phyloP scores from a whole-genome alignment of 2,113 vertebrate species.

The Muntiacus muntjak region DNA sequence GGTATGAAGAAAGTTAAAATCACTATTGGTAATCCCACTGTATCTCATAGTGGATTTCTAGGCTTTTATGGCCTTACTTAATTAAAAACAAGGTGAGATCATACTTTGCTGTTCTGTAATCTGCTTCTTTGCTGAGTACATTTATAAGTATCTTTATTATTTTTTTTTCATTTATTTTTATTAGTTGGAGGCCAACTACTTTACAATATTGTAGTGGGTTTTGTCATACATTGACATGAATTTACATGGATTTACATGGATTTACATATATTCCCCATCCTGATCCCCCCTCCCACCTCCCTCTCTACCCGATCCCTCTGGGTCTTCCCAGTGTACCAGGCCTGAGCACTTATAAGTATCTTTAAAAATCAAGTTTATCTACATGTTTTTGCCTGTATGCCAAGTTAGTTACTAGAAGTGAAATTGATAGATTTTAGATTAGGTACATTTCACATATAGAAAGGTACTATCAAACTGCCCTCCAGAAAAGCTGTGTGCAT shows the following conservation, averaged over 20 bases:
- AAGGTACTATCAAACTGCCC: not conserved
- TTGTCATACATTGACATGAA: too few species aligned
- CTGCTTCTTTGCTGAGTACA: not conserved
- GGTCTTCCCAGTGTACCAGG: too few species aligned
- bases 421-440: not conserved
- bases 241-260: too few species aligned
- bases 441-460: not conserved
- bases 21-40: not conserved
- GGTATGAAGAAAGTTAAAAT: not conserved
- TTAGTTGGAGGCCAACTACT: too few species aligned
- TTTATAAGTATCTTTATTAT: not conserved
- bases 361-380: constrained; percentile 10
- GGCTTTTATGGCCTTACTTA: not conserved
- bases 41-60: not conserved
- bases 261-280: too few species aligned
- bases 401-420: not conserved
- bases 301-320: too few species aligned
- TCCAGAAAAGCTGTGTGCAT: not conserved
- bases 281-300: too few species aligned
- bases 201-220: too few species aligned
- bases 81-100: not conserved
- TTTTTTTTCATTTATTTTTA: too few species aligned
- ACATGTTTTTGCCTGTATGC: not conserved
- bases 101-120: not conserved
- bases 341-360: not conserved